A percentile compares a stretch with the other conserved stretches of the same genome.
Evolutionary conservation across 2,888 invertebrate genomes (phyloP).

Genomic region (Drosophila pseudotalamancana): DNA sequence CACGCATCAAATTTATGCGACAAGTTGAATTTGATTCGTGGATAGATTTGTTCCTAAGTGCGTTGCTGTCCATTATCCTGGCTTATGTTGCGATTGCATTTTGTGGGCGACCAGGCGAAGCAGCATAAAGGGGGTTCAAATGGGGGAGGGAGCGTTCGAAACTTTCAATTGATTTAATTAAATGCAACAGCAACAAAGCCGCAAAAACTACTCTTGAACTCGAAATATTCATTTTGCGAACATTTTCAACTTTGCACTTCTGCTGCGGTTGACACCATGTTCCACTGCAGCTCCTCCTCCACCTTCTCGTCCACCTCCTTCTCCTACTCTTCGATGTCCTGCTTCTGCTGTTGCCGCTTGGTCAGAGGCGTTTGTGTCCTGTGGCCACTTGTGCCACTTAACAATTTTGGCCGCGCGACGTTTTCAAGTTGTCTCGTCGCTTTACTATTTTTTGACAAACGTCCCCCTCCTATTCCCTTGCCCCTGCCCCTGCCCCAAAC

Average conservation of each 20-base stretch:
- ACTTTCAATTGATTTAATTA: slow-evolving; percentile 68
- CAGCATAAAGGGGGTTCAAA: too few species aligned
- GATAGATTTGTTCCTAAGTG: slow-evolving; percentile 14
- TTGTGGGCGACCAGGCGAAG: neutral
- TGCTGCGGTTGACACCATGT: slow-evolving; percentile 59
- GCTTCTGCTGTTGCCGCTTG: slow-evolving; percentile 9
- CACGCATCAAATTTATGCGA: slow-evolving; percentile 34
- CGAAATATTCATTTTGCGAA: slow-evolving; percentile 51
- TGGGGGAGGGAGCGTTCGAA: neutral
- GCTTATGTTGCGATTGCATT: slow-evolving; percentile 42
- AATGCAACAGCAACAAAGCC: slow-evolving; percentile 47
- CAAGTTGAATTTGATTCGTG: slow-evolving; percentile 26
- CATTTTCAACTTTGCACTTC: slow-evolving; percentile 57
- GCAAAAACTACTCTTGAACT: slow-evolving; percentile 52
- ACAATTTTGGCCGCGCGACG: slow-evolving; percentile 55
- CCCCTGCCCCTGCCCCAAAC: neutral
- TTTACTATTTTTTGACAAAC: slow-evolving; percentile 26
- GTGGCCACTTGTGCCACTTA: slow-evolving; percentile 67
- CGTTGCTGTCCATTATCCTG: slow-evolving; percentile 32
- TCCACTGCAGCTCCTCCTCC: neutral
- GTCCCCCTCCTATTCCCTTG: neutral
- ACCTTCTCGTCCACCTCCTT: neutral
- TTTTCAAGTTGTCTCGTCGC: slow-evolving; percentile 53
- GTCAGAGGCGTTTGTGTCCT: slow-evolving; percentile 44
- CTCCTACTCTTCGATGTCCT: neutral